Percentiles rank a stretch among this genome's conserved stretches.
Evolutionary conservation across 2,797 vertebrate genomes (phyloP).

Genomic region (Brotula barbata): DNA sequence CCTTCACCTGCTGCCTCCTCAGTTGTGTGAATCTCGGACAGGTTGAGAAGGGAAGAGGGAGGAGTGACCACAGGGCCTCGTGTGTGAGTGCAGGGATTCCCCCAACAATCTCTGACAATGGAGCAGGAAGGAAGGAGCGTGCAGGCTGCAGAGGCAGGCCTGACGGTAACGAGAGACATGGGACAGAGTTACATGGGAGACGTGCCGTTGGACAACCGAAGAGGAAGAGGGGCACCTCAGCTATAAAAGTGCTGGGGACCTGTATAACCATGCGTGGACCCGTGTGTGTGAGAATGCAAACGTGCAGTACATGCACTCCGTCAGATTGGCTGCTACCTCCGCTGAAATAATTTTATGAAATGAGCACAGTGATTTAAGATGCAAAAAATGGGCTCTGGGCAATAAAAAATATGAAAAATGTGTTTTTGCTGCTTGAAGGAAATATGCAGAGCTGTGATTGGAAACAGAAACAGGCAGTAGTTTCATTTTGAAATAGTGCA

Average conservation of each 20-base stretch:
- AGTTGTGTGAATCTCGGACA: slow-evolving; percentile 30
- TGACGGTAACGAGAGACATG: slow-evolving; percentile 56
- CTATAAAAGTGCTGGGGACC: slow-evolving; percentile 10
- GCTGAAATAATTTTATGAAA: too few relatives aligned
- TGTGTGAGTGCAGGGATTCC: slow-evolving; percentile 75
- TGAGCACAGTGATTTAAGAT: not conserved
- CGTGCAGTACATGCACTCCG: slow-evolving; percentile 1
- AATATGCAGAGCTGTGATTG: too few relatives aligned
- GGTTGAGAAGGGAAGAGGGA: slow-evolving; percentile 23
- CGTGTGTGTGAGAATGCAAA: not conserved
- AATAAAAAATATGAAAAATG: too few relatives aligned
- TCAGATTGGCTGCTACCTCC: too few relatives aligned
- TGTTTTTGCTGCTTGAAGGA: too few relatives aligned
- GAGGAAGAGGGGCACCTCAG: slow-evolving; percentile 15
- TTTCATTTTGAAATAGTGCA: not conserved
- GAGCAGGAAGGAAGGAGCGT: slow-evolving; percentile 76
- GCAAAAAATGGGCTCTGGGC: too few relatives aligned
- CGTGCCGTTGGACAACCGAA: not conserved
- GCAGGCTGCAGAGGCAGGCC: slow-evolving; percentile 54
- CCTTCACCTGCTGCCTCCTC: slow-evolving; percentile 70
- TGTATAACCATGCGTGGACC: not conserved
- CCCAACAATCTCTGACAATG: slow-evolving; percentile 73
- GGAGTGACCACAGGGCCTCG: slow-evolving; percentile 49
- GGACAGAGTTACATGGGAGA: slow-evolving; percentile 43
- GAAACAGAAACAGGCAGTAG: not conserved